Conservation (phyloP, 2,888 invertebrate genomes). For the Patella caerulea region DNA sequence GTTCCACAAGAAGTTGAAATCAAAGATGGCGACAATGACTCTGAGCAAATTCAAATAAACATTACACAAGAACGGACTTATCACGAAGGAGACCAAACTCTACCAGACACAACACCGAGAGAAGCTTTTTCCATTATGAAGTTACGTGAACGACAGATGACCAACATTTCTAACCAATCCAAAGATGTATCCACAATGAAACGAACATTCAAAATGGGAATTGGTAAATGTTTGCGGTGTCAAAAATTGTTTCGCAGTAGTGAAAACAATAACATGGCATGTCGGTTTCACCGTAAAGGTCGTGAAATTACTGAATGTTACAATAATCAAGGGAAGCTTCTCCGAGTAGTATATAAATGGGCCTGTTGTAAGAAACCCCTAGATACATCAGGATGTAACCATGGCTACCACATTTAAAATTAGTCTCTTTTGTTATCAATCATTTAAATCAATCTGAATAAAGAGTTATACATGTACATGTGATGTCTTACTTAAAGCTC, state of each 20-base stretch:
- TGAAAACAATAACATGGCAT: constrained; percentile 58
- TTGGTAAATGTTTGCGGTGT: constrained; percentile 60
- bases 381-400: constrained; percentile 56
- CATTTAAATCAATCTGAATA: background rate
- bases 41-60: constrained; percentile 1
- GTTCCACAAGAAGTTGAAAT: constrained; percentile 28
- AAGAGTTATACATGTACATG: background rate
- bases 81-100: constrained; percentile 51
- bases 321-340: constrained; percentile 49
- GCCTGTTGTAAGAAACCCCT: constrained; percentile 59
- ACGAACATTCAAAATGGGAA: constrained; percentile 21
- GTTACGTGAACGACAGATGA: constrained; percentile 30
- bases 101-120: constrained; percentile 3
- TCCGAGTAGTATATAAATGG: constrained; percentile 59
- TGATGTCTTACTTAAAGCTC: background rate
- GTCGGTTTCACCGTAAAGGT: constrained; percentile 59
- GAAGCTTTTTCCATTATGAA: constrained; percentile 33
- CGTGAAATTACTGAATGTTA: constrained; percentile 57
- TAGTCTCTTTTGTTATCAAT: too few species aligned
- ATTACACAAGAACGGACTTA: constrained; percentile 46
- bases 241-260: constrained; percentile 53
- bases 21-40: background rate
- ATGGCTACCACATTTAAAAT: constrained; percentile 53
- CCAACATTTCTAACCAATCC: constrained; percentile 19
- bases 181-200: constrained; percentile 27